These are phyloP conservation scores for Nomada ruficornis DNA, from an alignment of 2,888 invertebrate genomes.

Conservation along the genomic window DNA sequence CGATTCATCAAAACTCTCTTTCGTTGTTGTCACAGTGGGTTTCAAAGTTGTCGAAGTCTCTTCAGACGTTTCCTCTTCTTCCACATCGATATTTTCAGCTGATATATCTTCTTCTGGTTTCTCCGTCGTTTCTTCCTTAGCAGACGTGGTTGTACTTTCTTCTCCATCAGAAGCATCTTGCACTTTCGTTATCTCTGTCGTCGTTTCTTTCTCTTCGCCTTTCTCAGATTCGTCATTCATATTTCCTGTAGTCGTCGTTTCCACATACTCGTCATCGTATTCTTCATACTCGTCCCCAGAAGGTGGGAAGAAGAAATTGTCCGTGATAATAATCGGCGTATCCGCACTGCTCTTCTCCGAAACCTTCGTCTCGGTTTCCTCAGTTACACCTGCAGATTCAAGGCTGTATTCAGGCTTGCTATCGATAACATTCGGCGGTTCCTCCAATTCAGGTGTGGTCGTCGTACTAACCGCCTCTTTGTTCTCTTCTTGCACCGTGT, in stretches of 20 bases:
- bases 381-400: background rate
- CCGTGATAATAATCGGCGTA: conserved; percentile 80
- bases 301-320: conserved; percentile 81
- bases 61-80: conserved; percentile 46
- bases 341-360: conserved; percentile 39
- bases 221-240: background rate
- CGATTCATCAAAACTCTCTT: conserved; percentile 23
- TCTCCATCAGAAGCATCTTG: conserved; percentile 9
- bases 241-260: conserved; percentile 18
- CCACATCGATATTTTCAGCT: conserved; percentile 10
- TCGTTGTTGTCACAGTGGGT: background rate
- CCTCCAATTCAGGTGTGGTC: conserved; percentile 73
- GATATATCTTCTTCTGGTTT: conserved; percentile 23
- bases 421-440: conserved; percentile 74
- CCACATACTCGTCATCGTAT: conserved; percentile 56
- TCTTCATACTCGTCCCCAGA: conserved; percentile 65
- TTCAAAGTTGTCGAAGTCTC: conserved; percentile 16
- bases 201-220: background rate
- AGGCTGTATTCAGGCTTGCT: conserved; percentile 62
- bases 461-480: conserved; percentile 39
- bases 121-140: conserved; percentile 6
- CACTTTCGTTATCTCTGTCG: background rate
- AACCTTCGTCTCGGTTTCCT: background rate
- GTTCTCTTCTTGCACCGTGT: conserved; percentile 50
- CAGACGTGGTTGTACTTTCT: background rate